These are phyloP conservation scores for Ypsolopha scabrella DNA, from an alignment of 2,888 invertebrate genomes.

Conservation along the genomic window DNA sequence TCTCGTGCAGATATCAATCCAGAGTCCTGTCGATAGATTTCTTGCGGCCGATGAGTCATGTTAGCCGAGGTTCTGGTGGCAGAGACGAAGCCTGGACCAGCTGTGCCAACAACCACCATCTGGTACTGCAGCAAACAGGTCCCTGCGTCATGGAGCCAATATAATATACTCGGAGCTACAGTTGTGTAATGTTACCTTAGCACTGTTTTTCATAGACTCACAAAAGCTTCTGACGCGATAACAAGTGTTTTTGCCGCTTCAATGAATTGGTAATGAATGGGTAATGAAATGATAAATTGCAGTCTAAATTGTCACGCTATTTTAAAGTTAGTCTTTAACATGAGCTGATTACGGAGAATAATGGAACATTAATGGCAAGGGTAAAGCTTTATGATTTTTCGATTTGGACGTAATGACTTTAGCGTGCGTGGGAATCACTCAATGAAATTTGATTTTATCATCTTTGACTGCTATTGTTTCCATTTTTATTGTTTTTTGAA, in stretches of 20 bases:
- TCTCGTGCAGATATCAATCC: too few species aligned
- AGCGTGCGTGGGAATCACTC: too few species aligned
- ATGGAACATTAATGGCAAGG: too few species aligned
- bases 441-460: too few species aligned
- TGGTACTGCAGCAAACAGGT: slow-evolving; percentile 23
- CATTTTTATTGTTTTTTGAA: too few species aligned
- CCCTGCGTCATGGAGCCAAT: slow-evolving; percentile 53
- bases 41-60: too few species aligned
- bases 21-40: too few species aligned
- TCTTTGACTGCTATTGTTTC: too few species aligned
- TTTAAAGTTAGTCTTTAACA: background rate
- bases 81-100: slow-evolving; percentile 16
- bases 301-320: too few species aligned
- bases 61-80: too few species aligned
- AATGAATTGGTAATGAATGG: background rate
- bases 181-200: background rate
- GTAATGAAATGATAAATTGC: background rate
- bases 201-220: background rate
- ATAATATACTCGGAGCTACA: slow-evolving; percentile 36
- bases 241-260: background rate
- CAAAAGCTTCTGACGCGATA: background rate
- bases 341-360: background rate
- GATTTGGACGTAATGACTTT: too few species aligned
- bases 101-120: slow-evolving; percentile 46
- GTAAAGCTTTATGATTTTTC: background rate